These are phyloP conservation scores for Phyllotreta cruciferae DNA, from an alignment of 2,888 invertebrate species.

Conservation along the genomic window DNA sequence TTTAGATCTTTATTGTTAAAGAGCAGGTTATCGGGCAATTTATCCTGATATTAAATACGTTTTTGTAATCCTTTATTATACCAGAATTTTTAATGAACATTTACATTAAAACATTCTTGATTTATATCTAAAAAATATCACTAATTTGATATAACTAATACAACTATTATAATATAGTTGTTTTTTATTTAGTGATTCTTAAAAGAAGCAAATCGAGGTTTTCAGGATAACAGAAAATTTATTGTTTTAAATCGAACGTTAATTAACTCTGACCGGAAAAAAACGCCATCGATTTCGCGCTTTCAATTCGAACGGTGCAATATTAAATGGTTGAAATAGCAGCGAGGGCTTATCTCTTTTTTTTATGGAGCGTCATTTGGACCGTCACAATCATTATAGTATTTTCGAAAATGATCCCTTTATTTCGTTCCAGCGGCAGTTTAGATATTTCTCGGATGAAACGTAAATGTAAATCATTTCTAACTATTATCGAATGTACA, in stretches of 20 bases:
- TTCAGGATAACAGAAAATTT: constrained; percentile 3
- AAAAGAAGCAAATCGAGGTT: not conserved
- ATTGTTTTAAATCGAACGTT: constrained; percentile 2
- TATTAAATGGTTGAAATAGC: constrained; percentile 53
- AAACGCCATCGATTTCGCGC: constrained; percentile 44
- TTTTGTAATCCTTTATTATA: no score
- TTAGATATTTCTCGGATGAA: not conserved
- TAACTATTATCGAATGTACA: constrained; percentile 2
- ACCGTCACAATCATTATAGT: constrained; percentile 49
- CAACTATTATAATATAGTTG: no score
- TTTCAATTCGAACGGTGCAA: constrained; percentile 54
- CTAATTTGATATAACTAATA: no score
- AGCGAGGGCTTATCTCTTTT: constrained; percentile 51
- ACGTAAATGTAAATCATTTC: not conserved
- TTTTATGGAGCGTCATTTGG: constrained; percentile 44
- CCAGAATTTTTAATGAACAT: no score
- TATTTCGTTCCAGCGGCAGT: not conserved
- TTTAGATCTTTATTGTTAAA: not conserved
- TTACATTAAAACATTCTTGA: no score
- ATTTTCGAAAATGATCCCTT: constrained; percentile 38
- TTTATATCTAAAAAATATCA: no score
- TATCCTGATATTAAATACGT: no score
- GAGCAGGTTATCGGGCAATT: no score
- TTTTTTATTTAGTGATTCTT: not conserved
- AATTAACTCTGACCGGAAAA: constrained; percentile 5